Conservation (phyloP, 2,797 vertebrate species). For the Poliocrania exsul region DNA sequence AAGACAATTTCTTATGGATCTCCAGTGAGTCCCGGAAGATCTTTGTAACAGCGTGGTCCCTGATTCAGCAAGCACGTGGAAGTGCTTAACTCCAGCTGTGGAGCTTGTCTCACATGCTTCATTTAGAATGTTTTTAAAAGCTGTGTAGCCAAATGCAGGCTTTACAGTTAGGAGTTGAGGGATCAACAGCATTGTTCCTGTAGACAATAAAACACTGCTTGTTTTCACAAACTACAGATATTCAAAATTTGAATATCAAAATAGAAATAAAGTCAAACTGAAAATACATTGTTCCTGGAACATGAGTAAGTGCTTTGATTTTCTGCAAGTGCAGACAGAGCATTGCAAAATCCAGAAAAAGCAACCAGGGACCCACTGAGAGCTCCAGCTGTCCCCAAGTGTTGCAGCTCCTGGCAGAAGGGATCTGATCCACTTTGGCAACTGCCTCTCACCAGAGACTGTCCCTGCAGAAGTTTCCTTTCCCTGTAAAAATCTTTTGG, state of each 20-base stretch:
- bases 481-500: background rate
- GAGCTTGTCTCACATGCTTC: background rate
- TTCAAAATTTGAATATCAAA: slow-evolving; percentile 2
- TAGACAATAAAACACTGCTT: background rate
- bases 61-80: slow-evolving; percentile 8
- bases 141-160: background rate
- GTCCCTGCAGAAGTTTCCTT: background rate
- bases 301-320: background rate
- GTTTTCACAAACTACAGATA: background rate
- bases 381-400: background rate
- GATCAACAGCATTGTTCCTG: background rate
- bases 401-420: background rate
- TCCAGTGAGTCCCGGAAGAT: slow-evolving; percentile 7
- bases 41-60: background rate
- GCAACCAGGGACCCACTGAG: background rate
- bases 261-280: slow-evolving; percentile 7
- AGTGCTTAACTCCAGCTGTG: slow-evolving; percentile 33
- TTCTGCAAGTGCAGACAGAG: background rate
- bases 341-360: background rate
- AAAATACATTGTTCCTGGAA: slow-evolving; percentile 4
- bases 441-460: background rate
- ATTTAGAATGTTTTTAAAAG: background rate
- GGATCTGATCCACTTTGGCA: background rate
- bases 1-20: slow-evolving; percentile 45
- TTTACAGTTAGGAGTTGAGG: background rate